Evolutionary conservation across 2,888 invertebrate genomes (phyloP).

Genomic region (Synergus laeviventris): DNA sequence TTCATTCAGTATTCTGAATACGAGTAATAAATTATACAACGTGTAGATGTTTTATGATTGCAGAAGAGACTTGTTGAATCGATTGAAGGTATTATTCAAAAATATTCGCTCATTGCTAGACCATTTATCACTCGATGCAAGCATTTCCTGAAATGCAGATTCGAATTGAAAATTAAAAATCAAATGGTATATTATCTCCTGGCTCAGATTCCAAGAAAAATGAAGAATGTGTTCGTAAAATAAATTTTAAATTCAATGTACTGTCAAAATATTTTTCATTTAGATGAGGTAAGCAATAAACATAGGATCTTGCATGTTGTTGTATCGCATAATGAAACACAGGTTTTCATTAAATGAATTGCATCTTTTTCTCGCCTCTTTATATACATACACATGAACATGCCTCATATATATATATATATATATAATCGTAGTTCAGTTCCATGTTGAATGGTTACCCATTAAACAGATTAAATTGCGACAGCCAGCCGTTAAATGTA

Average conservation of each 20-base stretch:
- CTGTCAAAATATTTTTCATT: background rate
- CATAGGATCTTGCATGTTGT: background rate
- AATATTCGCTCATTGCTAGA: background rate
- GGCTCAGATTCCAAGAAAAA: too few species aligned
- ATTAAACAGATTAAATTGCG: background rate
- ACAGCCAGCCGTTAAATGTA: background rate
- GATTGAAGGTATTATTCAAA: background rate
- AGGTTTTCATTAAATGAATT: background rate
- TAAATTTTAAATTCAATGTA: background rate
- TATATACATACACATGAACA: background rate
- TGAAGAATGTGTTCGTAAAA: background rate
- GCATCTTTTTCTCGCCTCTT: conserved; percentile 10
- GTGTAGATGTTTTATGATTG: background rate
- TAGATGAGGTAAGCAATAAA: background rate
- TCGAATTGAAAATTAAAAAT: background rate
- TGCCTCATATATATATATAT: background rate
- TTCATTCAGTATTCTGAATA: background rate
- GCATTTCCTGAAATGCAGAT: background rate
- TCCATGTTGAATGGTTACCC: background rate
- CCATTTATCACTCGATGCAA: background rate
- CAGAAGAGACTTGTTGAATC: background rate
- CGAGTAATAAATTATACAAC: background rate
- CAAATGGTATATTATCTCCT: too few species aligned
- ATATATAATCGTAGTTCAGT: background rate
- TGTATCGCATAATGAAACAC: background rate